Evolutionary conservation across 2,888 invertebrate species (phyloP).

Genomic region (Cepaea hortensis): DNA sequence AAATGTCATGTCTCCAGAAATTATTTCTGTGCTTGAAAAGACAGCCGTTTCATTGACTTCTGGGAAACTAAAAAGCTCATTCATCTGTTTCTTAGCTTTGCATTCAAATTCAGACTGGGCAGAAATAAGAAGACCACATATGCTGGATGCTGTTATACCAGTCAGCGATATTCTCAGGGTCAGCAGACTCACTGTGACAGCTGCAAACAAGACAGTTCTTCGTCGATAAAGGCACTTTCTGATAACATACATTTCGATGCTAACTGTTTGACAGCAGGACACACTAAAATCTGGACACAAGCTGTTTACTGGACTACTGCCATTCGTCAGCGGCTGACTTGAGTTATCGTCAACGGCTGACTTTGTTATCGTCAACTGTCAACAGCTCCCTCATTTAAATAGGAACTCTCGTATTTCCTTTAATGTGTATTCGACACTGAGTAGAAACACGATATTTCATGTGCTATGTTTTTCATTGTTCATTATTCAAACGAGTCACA

Average conservation of each 20-base stretch:
- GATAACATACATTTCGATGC: not conserved
- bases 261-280: not conserved
- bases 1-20: not conserved
- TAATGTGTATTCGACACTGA: too few relatives aligned
- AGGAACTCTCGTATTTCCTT: too few relatives aligned
- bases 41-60: constrained; percentile 31
- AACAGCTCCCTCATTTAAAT: too few relatives aligned
- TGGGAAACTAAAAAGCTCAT: constrained; percentile 33
- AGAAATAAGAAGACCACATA: not conserved
- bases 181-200: not conserved
- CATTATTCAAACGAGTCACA: too few relatives aligned
- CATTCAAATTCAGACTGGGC: not conserved
- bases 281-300: too few relatives aligned
- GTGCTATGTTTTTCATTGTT: too few relatives aligned
- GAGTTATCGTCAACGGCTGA: too few relatives aligned
- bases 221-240: not conserved
- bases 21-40: not conserved
- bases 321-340: too few relatives aligned
- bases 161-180: not conserved
- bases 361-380: too few relatives aligned
- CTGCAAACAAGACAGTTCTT: not conserved
- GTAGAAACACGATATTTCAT: too few relatives aligned
- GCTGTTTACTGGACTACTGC: too few relatives aligned
- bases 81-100: not conserved
- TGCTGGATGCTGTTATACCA: too few relatives aligned